phyloP scores from a whole-genome alignment of 2,113 vertebrate species.

The Datnioides undecimradiatus region DNA sequence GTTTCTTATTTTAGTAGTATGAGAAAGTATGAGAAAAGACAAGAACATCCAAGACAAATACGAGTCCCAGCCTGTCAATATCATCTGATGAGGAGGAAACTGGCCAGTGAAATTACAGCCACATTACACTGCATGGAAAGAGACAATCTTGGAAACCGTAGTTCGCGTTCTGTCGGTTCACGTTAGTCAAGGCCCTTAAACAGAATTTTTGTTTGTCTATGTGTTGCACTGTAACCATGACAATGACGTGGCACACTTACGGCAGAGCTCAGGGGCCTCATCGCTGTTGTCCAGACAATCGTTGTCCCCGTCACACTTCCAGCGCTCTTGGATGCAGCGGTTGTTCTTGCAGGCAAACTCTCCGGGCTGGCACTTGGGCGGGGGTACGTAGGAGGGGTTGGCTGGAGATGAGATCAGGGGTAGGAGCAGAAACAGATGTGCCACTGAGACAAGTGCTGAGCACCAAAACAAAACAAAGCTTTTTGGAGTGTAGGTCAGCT shows the following conservation, averaged over 20 bases:
- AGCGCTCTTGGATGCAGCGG: slow-evolving; percentile 98
- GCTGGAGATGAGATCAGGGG: slow-evolving; percentile 80
- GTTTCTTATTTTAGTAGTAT: slow-evolving; percentile 9
- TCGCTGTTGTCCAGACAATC: slow-evolving; percentile 99
- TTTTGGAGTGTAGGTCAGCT: slow-evolving; percentile 20
- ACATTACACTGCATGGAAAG: slow-evolving; percentile 44
- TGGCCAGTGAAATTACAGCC: slow-evolving; percentile 30
- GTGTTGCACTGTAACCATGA: slow-evolving; percentile 70
- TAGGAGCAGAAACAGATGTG: slow-evolving; percentile 57
- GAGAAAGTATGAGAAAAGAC: not conserved
- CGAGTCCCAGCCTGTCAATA: slow-evolving; percentile 17
- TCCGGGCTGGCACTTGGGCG: slow-evolving; percentile 94
- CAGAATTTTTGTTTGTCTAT: slow-evolving; percentile 44
- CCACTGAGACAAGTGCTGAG: slow-evolving; percentile 32
- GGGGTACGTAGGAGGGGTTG: slow-evolving; percentile 96
- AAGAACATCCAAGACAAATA: slow-evolving; percentile 22
- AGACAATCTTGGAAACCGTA: slow-evolving; percentile 63
- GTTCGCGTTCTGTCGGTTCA: slow-evolving; percentile 23
- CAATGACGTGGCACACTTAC: slow-evolving; percentile 83
- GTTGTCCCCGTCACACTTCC: slow-evolving; percentile 98
- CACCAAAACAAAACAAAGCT: slow-evolving; percentile 48
- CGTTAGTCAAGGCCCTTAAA: slow-evolving; percentile 41
- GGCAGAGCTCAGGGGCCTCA: slow-evolving; percentile 93
- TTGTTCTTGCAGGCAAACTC: slow-evolving; percentile 99
- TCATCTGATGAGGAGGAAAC: slow-evolving; percentile 36